Conservation (phyloP, 1,140 invertebrate species). For the Drosophila ficusphila region DNA sequence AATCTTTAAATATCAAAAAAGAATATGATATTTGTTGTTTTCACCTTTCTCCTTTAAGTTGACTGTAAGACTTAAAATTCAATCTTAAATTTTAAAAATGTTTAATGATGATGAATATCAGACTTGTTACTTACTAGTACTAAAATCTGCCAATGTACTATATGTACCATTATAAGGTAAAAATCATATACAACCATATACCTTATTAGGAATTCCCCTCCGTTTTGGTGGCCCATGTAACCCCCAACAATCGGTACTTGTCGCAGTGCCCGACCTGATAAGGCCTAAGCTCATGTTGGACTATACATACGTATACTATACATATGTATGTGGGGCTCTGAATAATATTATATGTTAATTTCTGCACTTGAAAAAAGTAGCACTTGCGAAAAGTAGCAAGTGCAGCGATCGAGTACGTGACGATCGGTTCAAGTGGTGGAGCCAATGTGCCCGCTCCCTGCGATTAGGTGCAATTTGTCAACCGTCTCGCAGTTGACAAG, state of each 20-base stretch:
- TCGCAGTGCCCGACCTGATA: slow-evolving; percentile 12
- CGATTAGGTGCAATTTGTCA: slow-evolving; percentile 77
- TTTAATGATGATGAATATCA: no score
- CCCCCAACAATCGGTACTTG: background rate
- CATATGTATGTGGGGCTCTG: slow-evolving; percentile 20
- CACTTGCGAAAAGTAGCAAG: slow-evolving; percentile 28
- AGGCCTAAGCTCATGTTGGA: slow-evolving; percentile 27
- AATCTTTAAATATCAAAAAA: no score
- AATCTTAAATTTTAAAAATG: no score
- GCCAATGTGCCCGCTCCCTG: slow-evolving; percentile 25
- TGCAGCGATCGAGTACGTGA: slow-evolving; percentile 40
- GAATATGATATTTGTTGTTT: no score
- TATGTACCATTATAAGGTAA: no score
- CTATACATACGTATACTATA: no score
- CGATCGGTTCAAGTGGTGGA: slow-evolving; percentile 18
- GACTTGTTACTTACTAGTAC: no score
- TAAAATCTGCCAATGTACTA: no score
- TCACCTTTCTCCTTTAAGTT: no score
- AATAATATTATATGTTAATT: slow-evolving; percentile 65
- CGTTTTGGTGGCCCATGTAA: background rate
- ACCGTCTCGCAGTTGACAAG: slow-evolving; percentile 57
- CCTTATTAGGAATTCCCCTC: background rate
- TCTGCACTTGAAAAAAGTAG: slow-evolving; percentile 75
- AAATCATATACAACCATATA: no score
- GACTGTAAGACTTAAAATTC: no score